Percentiles rank a stretch among this genome's conserved stretches.
These are phyloP conservation scores for Oreochromis aureus DNA, from an alignment of 2,113 vertebrate genomes.

Conservation along the genomic window DNA sequence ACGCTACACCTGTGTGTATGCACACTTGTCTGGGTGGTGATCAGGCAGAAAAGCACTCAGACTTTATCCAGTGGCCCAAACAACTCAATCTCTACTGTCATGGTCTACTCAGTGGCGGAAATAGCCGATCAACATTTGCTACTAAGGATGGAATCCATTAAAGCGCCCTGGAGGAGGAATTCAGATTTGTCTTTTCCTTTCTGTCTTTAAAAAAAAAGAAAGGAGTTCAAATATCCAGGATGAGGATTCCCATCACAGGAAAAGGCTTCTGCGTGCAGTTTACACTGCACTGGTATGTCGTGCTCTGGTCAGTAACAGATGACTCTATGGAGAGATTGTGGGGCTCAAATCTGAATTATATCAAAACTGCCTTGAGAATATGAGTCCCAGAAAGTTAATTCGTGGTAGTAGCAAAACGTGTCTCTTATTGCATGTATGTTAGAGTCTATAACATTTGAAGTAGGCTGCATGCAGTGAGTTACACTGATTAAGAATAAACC, in stretches of 20 bases:
- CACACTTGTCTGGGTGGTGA: background rate
- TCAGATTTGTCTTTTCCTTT: background rate
- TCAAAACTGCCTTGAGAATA: background rate
- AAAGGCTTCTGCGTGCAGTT: background rate
- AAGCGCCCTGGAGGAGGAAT: background rate
- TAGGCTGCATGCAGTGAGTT: background rate
- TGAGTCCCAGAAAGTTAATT: background rate
- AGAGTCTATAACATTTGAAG: background rate
- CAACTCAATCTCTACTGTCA: background rate
- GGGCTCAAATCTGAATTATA: background rate
- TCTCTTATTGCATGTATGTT: background rate
- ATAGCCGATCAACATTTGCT: background rate
- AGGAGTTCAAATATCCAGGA: background rate
- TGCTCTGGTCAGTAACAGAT: background rate
- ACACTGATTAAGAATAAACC: background rate
- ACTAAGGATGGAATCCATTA: background rate
- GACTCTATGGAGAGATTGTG: background rate
- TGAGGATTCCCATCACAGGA: background rate
- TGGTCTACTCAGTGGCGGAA: background rate
- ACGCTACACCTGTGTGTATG: background rate
- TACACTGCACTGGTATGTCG: background rate
- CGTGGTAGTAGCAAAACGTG: background rate
- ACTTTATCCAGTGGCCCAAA: background rate
- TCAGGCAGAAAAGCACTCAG: background rate
- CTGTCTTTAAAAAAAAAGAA: background rate